Evolutionary conservation across 2,888 invertebrate species (phyloP).

Genomic region (Galerucella pusilla): DNA sequence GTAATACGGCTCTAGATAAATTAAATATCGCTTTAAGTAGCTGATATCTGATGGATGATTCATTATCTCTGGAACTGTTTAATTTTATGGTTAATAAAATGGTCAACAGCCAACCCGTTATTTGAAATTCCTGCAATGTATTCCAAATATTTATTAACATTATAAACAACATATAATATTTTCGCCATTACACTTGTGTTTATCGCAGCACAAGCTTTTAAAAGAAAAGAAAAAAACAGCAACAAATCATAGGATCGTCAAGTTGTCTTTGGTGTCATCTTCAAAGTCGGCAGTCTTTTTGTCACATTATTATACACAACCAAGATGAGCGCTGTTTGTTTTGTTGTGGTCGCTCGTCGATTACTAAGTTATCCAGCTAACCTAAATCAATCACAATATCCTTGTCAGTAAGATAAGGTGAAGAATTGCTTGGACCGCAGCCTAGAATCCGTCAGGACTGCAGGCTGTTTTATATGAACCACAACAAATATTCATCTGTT

Average conservation of each 20-base stretch:
- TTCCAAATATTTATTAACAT: background rate
- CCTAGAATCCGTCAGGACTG: background rate
- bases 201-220: background rate
- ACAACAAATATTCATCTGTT: slow-evolving; percentile 8
- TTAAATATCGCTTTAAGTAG: background rate
- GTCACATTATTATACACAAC: slow-evolving; percentile 1
- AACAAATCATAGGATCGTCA: slow-evolving; percentile 8
- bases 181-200: slow-evolving; percentile 1
- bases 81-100: slow-evolving; percentile 8
- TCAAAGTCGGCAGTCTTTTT: slow-evolving; percentile 12
- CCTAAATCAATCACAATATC: background rate
- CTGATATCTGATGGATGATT: background rate
- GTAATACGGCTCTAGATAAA: background rate
- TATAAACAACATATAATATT: background rate
- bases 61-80: background rate
- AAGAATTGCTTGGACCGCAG: background rate
- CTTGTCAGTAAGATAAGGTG: background rate
- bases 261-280: slow-evolving; percentile 14
- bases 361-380: background rate
- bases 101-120: background rate
- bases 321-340: background rate
- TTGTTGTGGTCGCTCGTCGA: background rate
- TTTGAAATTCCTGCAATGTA: background rate
- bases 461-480: background rate
- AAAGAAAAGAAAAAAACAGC: slow-evolving; percentile 11